Evolutionary conservation across 2,888 invertebrate genomes (phyloP).

Genomic region (Carabus problematicus): DNA sequence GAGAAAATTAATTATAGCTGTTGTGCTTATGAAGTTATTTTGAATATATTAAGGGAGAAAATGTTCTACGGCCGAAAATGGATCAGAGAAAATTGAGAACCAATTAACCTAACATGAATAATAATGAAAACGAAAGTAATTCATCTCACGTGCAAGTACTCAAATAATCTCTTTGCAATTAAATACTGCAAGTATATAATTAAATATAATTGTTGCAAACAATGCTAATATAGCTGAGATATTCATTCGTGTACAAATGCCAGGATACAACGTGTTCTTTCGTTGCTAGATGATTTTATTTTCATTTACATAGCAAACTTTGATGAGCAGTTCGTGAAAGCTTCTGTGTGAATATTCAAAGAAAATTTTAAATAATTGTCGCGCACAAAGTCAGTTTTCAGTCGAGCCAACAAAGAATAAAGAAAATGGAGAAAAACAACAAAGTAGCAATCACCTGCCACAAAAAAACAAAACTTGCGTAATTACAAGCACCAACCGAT

Average conservation of each 20-base stretch:
- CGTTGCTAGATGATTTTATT: constrained; percentile 12
- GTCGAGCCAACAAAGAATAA: neutral
- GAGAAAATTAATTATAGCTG: too few relatives aligned
- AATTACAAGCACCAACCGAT: neutral
- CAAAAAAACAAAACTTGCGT: neutral
- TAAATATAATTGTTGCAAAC: neutral
- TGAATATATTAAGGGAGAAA: too few relatives aligned
- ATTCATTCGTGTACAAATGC: neutral
- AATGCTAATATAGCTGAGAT: neutral
- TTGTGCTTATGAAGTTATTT: too few relatives aligned
- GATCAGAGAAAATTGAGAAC: too few relatives aligned
- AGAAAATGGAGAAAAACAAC: neutral
- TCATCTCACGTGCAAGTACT: too few relatives aligned
- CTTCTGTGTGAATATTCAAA: constrained; percentile 25
- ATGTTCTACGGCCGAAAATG: too few relatives aligned
- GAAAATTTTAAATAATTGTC: constrained; percentile 18
- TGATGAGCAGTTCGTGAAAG: constrained; percentile 2
- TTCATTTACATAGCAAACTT: constrained; percentile 10
- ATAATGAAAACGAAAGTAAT: too few relatives aligned
- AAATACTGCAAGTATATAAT: too few relatives aligned
- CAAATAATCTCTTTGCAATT: too few relatives aligned
- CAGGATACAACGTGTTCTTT: constrained; percentile 1
- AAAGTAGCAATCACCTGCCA: constrained; percentile 8
- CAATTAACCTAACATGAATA: too few relatives aligned
- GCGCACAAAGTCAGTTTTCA: too few relatives aligned